Conservation (phyloP, 2,113 vertebrate genomes). For the Upupa epops region DNA sequence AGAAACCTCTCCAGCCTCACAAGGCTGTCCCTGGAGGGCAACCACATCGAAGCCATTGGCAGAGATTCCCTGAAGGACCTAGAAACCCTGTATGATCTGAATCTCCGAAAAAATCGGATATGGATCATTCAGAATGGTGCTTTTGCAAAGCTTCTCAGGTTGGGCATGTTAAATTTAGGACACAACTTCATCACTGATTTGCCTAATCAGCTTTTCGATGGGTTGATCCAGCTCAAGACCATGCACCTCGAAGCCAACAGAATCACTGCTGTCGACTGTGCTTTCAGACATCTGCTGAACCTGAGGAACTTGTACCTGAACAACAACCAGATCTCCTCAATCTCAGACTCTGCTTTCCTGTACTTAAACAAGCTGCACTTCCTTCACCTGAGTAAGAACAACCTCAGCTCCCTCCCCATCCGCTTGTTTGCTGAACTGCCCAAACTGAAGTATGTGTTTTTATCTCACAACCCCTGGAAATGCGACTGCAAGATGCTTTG, state of each 20-base stretch:
- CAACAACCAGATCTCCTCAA: slow-evolving; percentile 55
- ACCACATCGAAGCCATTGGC: slow-evolving; percentile 68
- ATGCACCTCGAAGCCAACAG: slow-evolving; percentile 70
- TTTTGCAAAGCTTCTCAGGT: slow-evolving; percentile 57
- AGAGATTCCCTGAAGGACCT: slow-evolving; percentile 65
- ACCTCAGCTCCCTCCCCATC: slow-evolving; percentile 56
- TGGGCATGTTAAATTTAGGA: slow-evolving; percentile 69
- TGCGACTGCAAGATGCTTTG: slow-evolving; percentile 51
- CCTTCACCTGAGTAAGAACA: slow-evolving; percentile 66
- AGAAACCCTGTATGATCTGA: slow-evolving; percentile 33
- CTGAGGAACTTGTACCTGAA: slow-evolving; percentile 68
- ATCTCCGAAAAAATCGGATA: slow-evolving; percentile 70
- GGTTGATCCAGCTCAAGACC: slow-evolving; percentile 60
- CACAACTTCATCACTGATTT: slow-evolving; percentile 68
- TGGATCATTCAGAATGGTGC: slow-evolving; percentile 64
- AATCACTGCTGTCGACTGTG: slow-evolving; percentile 47
- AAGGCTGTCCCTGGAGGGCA: slow-evolving; percentile 56
- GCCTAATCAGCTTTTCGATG: slow-evolving; percentile 70
- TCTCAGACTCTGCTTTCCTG: slow-evolving; percentile 43
- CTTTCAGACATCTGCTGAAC: slow-evolving; percentile 43
- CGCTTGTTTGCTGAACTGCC: background rate
- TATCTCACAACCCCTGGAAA: slow-evolving; percentile 67
- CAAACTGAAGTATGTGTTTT: slow-evolving; percentile 1
- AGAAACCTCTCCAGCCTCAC: slow-evolving; percentile 59
- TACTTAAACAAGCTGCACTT: slow-evolving; percentile 51